Percentiles rank a stretch among this genome's conserved stretches.
Conservation (phyloP, 2,797 vertebrate species). For the Nyctalus aviator region DNA sequence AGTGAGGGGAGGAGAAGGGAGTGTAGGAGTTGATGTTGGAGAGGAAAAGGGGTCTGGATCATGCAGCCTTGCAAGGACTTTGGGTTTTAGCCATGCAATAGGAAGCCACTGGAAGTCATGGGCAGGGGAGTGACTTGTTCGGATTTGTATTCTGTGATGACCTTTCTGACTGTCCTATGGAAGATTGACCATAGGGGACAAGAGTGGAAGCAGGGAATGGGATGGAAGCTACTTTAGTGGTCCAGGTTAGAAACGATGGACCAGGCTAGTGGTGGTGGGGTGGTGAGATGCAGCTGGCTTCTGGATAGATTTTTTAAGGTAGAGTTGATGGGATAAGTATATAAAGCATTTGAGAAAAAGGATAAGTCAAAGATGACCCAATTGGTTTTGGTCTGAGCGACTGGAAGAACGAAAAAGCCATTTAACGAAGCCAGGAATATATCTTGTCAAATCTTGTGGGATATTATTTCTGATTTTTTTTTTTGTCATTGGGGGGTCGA, state of each 20-base stretch:
- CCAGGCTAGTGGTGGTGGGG: background rate
- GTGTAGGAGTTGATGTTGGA: background rate
- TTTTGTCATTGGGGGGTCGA: conserved; percentile 45
- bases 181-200: background rate
- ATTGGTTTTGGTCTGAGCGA: conserved; percentile 47
- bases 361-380: background rate
- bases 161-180: background rate
- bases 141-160: background rate
- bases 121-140: background rate
- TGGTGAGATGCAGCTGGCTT: background rate
- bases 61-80: background rate
- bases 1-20: no score
- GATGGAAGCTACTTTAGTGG: background rate
- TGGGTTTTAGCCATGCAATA: background rate
- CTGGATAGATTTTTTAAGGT: background rate
- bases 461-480: conserved; percentile 51
- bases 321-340: conserved; percentile 3
- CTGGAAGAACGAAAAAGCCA: conserved; percentile 27
- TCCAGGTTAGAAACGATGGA: background rate
- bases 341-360: conserved; percentile 6
- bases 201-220: background rate
- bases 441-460: background rate
- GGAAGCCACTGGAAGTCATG: conserved; percentile 1
- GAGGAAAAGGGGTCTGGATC: background rate
- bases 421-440: background rate